A percentile compares a stretch with the other conserved stretches of the same genome.
Conservation (phyloP, 2,888 invertebrate species). For the Sesia bembeciformis region DNA sequence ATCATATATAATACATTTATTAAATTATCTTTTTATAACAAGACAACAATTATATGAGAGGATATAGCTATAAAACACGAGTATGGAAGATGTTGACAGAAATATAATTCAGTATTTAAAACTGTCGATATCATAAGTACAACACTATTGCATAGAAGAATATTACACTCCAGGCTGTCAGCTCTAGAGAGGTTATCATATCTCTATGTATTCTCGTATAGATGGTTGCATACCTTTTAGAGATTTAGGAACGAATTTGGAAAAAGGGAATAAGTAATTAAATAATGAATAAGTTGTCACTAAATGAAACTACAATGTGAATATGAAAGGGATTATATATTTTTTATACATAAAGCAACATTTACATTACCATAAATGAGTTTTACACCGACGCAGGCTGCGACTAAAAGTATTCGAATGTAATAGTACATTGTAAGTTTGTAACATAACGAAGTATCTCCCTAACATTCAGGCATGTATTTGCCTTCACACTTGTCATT, state of each 20-base stretch:
- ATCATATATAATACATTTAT: no score
- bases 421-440: slow-evolving; percentile 52
- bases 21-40: no score
- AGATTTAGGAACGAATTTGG: not conserved
- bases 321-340: slow-evolving; percentile 69
- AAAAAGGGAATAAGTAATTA: not conserved
- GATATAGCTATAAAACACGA: no score
- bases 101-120: not conserved
- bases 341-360: slow-evolving; percentile 75
- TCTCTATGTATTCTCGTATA: not conserved
- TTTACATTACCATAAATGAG: slow-evolving; percentile 69
- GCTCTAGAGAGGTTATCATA: not conserved
- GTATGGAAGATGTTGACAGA: no score
- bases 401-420: slow-evolving; percentile 67
- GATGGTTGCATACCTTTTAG: not conserved
- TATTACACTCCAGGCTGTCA: not conserved
- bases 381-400: slow-evolving; percentile 45
- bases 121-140: no score
- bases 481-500: slow-evolving; percentile 16
- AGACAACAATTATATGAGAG: no score
- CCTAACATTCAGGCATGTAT: slow-evolving; percentile 1
- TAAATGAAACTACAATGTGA: slow-evolving; percentile 38
- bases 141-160: not conserved
- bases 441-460: slow-evolving; percentile 48
- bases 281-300: not conserved